A percentile compares a stretch with the other conserved stretches of the same genome.
These are phyloP conservation scores for Conchocele bisecta DNA, from an alignment of 2,888 invertebrate species.

Conservation along the genomic window DNA sequence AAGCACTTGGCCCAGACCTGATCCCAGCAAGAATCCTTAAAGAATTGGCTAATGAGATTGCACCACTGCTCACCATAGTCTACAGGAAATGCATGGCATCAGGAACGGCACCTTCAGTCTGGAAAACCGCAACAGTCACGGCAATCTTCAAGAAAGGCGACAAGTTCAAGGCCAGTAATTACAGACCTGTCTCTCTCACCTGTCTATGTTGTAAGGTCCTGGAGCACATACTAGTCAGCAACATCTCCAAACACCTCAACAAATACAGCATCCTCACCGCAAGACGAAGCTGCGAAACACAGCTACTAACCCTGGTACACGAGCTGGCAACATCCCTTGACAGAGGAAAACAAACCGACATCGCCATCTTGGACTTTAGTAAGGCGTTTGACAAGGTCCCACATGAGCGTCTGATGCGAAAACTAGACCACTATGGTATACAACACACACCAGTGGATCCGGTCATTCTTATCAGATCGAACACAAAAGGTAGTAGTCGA, in stretches of 20 bases:
- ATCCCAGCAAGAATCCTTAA: slow-evolving; percentile 4
- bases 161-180: background rate
- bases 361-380: slow-evolving; percentile 13
- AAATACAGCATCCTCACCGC: slow-evolving; percentile 21
- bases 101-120: background rate
- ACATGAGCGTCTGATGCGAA: background rate
- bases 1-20: background rate
- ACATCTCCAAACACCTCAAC: background rate
- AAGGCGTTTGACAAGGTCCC: slow-evolving; percentile 16
- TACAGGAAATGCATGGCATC: background rate
- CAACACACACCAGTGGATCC: background rate
- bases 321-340: slow-evolving; percentile 25
- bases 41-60: background rate
- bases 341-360: slow-evolving; percentile 7
- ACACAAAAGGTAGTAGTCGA: slow-evolving; percentile 5
- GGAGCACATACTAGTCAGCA: slow-evolving; percentile 10
- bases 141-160: background rate
- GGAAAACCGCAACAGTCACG: background rate
- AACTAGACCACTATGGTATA: slow-evolving; percentile 12
- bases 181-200: slow-evolving; percentile 15
- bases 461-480: slow-evolving; percentile 5
- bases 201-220: slow-evolving; percentile 20
- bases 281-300: slow-evolving; percentile 25
- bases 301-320: slow-evolving; percentile 14
- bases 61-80: background rate